Conservation (phyloP, 2,113 vertebrate species). For the Camelus bactrianus region DNA sequence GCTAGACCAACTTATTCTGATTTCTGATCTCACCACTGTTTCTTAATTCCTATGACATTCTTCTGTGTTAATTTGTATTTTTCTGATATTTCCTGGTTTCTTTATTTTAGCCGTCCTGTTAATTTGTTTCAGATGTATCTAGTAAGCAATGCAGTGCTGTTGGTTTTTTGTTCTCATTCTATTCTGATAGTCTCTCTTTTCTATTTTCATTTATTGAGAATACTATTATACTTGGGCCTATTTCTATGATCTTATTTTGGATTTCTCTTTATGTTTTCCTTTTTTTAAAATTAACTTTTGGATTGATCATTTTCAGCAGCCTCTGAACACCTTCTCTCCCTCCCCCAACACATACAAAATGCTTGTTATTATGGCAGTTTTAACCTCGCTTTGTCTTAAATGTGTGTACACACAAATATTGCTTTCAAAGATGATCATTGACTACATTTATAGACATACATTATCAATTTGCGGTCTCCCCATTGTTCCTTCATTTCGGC, state of each 20-base stretch:
- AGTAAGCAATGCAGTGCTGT: neutral
- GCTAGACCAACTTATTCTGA: neutral
- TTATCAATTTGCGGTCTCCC: neutral
- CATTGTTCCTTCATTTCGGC: neutral
- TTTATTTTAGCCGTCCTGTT: neutral
- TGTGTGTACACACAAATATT: neutral
- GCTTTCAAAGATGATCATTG: neutral
- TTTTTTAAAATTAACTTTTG: neutral
- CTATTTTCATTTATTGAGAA: neutral
- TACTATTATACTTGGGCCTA: neutral
- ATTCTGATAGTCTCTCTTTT: neutral
- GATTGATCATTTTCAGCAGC: neutral
- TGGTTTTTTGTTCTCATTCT: neutral
- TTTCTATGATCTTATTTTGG: neutral
- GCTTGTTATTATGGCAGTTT: neutral
- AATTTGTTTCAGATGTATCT: slow-evolving; percentile 36
- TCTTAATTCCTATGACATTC: slow-evolving; percentile 18
- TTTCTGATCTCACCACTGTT: neutral
- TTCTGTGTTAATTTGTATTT: slow-evolving; percentile 16
- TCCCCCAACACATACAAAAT: neutral
- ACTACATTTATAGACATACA: neutral
- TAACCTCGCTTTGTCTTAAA: slow-evolving; percentile 25
- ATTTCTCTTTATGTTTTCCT: neutral
- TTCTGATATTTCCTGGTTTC: neutral
- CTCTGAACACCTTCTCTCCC: neutral